These are phyloP conservation scores for Pygocentrus nattereri DNA, from an alignment of 2,797 vertebrate genomes.

Conservation along the genomic window DNA sequence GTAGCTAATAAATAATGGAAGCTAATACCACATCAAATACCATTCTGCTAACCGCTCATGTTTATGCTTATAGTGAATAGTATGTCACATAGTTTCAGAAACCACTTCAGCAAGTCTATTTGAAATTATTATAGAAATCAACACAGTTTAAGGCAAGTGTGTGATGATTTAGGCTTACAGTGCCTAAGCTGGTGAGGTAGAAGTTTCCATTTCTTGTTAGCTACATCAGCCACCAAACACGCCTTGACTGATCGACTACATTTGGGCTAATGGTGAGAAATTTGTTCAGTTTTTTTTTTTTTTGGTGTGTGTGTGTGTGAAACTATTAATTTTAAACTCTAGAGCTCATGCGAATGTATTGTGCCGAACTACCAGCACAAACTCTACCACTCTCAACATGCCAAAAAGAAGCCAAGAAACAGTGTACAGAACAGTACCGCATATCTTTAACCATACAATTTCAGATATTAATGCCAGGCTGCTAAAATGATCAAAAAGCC, in stretches of 20 bases:
- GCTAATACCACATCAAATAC: too few relatives aligned
- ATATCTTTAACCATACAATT: not conserved
- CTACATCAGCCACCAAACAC: not conserved
- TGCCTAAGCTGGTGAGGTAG: too few relatives aligned
- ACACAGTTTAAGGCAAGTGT: too few relatives aligned
- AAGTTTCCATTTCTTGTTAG: too few relatives aligned
- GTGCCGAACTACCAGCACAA: constrained; percentile 51
- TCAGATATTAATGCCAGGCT: not conserved
- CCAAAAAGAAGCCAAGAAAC: constrained; percentile 32
- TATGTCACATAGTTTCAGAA: too few relatives aligned
- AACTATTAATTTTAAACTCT: not conserved
- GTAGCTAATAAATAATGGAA: not conserved
- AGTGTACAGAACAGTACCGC: not conserved
- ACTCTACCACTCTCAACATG: constrained; percentile 45
- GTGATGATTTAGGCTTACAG: too few relatives aligned
- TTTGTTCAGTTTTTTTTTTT: not conserved
- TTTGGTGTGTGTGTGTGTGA: not conserved
- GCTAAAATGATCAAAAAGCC: not conserved
- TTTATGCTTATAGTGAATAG: not conserved
- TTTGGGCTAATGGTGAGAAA: not conserved
- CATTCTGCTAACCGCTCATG: too few relatives aligned
- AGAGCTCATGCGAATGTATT: constrained; percentile 43
- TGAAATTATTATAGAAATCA: not conserved
- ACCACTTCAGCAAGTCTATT: not conserved
- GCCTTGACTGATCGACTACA: not conserved